A percentile compares a stretch with the other conserved stretches of the same genome.
Conservation (phyloP, 2,113 vertebrate species). For the Aleadryas rufinucha region DNA sequence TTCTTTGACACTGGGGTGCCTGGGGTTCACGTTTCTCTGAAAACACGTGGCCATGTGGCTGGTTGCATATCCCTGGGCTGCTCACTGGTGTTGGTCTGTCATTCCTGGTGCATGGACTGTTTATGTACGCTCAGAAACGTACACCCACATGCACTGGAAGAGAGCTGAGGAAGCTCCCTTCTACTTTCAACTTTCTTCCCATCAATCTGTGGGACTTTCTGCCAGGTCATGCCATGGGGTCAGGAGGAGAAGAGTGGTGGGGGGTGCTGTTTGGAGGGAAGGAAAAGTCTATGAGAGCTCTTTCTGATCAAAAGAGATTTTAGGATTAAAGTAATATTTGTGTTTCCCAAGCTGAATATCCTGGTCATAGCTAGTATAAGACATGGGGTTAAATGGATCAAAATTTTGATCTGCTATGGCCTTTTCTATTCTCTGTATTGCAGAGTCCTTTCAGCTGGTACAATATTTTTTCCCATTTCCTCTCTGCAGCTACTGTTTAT, state of each 20-base stretch:
- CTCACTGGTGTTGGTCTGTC: background rate
- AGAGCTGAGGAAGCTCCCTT: background rate
- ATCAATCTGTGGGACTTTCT: background rate
- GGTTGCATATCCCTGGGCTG: background rate
- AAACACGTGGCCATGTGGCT: background rate
- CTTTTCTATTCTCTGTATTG: background rate
- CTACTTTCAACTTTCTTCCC: background rate
- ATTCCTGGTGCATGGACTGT: background rate
- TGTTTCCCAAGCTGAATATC: background rate
- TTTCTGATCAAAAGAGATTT: background rate
- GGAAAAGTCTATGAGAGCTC: background rate
- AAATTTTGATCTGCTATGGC: background rate
- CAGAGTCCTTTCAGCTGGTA: background rate
- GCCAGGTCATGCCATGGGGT: fast-evolving
- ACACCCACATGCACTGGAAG: fast-evolving
- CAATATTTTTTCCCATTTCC: background rate
- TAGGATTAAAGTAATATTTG: background rate
- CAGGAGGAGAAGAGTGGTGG: background rate
- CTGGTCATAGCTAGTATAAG: background rate
- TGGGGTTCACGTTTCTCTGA: background rate
- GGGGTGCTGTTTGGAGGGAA: background rate
- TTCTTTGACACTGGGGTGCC: background rate
- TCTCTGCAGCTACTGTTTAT: background rate
- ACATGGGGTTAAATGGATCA: background rate
- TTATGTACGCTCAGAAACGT: background rate